phyloP scores from a whole-genome alignment of 1,140 invertebrate species.

The Carposina sasakii region DNA sequence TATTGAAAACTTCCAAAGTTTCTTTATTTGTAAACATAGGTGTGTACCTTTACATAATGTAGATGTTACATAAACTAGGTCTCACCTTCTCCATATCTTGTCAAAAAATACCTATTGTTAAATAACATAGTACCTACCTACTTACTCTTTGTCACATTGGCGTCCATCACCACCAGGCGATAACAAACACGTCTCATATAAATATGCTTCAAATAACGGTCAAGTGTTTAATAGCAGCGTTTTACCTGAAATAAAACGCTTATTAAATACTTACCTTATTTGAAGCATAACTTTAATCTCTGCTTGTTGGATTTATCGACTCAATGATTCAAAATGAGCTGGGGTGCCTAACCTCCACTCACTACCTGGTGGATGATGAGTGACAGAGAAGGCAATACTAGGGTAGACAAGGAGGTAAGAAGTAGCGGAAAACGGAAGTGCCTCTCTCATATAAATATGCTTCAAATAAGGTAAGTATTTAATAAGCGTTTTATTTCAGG shows the following conservation, averaged over 20 bases:
- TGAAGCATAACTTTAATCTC: constrained; percentile 2
- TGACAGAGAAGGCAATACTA: no score
- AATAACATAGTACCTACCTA: background rate
- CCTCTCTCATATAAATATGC: no score
- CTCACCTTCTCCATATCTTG: background rate
- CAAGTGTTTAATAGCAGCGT: constrained; percentile 5
- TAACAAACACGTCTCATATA: background rate
- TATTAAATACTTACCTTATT: constrained; percentile 14
- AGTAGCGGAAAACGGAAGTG: no score
- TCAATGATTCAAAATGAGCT: no score
- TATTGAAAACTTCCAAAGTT: background rate
- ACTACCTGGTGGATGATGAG: no score
- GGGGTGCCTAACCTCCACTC: no score
- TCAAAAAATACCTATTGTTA: background rate
- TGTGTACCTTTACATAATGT: background rate
- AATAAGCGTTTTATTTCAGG: no score
- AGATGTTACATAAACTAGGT: background rate
- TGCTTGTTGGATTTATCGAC: background rate
- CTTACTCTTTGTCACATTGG: background rate
- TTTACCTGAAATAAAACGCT: constrained; percentile 13
- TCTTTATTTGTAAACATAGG: no score
- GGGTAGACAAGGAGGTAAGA: no score
- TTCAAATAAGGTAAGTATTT: no score
- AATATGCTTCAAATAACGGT: constrained; percentile 1
- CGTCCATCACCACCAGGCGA: constrained; percentile 2